Evolutionary conservation across 1,140 invertebrate genomes (phyloP), one percentile per base, ranked within the genome.

Genomic region (Pseudomyrmex cubaensis): DNA sequence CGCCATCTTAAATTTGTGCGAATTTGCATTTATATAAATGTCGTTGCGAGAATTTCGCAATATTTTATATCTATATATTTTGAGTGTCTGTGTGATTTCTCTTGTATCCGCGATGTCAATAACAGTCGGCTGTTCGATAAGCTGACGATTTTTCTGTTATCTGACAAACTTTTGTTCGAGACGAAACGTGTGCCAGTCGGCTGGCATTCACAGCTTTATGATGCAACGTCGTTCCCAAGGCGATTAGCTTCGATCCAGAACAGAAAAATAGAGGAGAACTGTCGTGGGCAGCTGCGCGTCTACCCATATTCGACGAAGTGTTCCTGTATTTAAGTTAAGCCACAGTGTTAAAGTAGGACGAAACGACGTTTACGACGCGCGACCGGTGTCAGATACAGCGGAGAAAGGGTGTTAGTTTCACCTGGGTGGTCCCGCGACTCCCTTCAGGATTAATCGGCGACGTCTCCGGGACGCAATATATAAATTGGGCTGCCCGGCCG

Each of bases 341-440:
- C 88, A 59, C 63, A 52, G 63, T 80, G 86, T 90, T 88, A 80
- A 90, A 90, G 91, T 88, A 88, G 89, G 87, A 85, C 86, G 74
- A 90, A 77, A 88, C 87, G 91, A 93, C 91, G 85, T 92, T 93
- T 92, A 93, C 90, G 89, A 91, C 86, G 87, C 90, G 89, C 88
- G 90, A 90, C 86, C 89, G 61, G 86, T 90, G 91, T 90, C 90
- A 89, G 88, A 82, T 82, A 82, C 83, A 90, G 84, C 91, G 90
- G 85, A 77, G 74, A 91, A 92, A 91, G 91, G 93, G 92, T 93
- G 93, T 94, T 92, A 92, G 93, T 87, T 90, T 92, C 90, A 91
- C 91, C 84, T 94, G 94, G 94, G 94, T 94, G 94, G 94, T 94
- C 94, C 57, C 85, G 89, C 89, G 91, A 90, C 85, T 91, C 91